Evolutionary conservation across 2,888 invertebrate genomes (phyloP).

Genomic region (Petrolisthes manimaculis): DNA sequence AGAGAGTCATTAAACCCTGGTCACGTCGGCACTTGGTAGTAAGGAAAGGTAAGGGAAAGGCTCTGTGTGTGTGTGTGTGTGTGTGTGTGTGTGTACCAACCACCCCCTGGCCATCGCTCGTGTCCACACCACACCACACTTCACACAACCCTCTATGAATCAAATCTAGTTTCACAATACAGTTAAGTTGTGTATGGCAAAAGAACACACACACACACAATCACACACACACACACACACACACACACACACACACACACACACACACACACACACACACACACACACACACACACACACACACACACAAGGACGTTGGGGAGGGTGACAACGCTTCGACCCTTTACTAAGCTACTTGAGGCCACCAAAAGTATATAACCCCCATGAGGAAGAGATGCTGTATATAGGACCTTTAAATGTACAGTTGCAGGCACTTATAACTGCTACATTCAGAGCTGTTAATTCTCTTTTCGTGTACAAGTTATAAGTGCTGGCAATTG

Average conservation of each 20-base stretch:
- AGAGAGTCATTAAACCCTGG: background rate
- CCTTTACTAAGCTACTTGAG: conserved; percentile 10
- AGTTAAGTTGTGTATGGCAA: too few species aligned
- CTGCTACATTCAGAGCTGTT: too few species aligned
- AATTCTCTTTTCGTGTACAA: too few species aligned
- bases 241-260: conserved; percentile 3
- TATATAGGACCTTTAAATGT: background rate
- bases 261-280: conserved; percentile 10
- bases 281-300: background rate
- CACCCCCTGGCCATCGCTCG: background rate
- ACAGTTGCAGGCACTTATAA: too few species aligned
- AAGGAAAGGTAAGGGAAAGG: background rate
- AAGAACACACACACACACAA: background rate
- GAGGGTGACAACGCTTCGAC: background rate
- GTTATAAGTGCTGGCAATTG: too few species aligned
- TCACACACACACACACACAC: background rate
- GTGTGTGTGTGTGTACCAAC: conserved; percentile 26
- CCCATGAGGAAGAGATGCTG: background rate
- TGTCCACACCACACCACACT: conserved; percentile 6
- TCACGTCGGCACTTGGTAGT: background rate
- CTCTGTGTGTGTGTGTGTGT: conserved; percentile 21
- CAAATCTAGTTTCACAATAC: background rate
- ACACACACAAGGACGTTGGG: background rate
- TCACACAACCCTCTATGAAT: background rate
- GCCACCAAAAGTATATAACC: background rate